Conservation (phyloP, 2,797 vertebrate species). For the Paratrypauchen microcephalus region DNA sequence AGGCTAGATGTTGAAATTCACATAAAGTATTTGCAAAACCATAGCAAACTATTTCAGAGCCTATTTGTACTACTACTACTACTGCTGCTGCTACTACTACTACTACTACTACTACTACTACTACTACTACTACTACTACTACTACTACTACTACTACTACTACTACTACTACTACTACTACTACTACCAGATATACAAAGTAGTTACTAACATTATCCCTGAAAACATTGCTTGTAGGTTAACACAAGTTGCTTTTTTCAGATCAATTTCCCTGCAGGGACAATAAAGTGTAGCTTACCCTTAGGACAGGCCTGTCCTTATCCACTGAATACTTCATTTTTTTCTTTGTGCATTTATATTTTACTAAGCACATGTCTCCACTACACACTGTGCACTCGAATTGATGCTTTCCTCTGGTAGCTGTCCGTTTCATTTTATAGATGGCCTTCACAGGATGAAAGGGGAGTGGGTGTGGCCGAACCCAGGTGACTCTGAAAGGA, state of each 20-base stretch:
- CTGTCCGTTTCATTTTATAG: slow-evolving; percentile 34
- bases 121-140: too few species aligned
- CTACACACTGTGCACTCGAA: background rate
- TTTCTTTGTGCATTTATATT: background rate
- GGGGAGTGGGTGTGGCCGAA: slow-evolving; percentile 23
- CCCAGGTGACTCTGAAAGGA: slow-evolving; percentile 40
- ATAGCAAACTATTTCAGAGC: background rate
- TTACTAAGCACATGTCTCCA: background rate
- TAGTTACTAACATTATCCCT: background rate
- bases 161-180: too few species aligned
- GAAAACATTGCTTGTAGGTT: background rate
- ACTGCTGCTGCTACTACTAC: too few species aligned
- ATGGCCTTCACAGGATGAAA: slow-evolving; percentile 32
- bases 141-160: too few species aligned
- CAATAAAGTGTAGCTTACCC: too few species aligned
- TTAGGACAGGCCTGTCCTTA: background rate
- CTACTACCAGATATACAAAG: background rate
- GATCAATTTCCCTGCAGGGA: too few species aligned
- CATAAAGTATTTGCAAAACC: background rate
- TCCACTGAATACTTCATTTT: background rate
- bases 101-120: too few species aligned
- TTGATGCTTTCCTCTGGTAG: slow-evolving; percentile 10
- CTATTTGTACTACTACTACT: too few species aligned
- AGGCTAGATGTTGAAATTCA: background rate
- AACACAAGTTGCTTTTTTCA: background rate